These are phyloP conservation scores for Polyommatus iphigenia DNA, from an alignment of 2,888 invertebrate species.

Conservation along the genomic window DNA sequence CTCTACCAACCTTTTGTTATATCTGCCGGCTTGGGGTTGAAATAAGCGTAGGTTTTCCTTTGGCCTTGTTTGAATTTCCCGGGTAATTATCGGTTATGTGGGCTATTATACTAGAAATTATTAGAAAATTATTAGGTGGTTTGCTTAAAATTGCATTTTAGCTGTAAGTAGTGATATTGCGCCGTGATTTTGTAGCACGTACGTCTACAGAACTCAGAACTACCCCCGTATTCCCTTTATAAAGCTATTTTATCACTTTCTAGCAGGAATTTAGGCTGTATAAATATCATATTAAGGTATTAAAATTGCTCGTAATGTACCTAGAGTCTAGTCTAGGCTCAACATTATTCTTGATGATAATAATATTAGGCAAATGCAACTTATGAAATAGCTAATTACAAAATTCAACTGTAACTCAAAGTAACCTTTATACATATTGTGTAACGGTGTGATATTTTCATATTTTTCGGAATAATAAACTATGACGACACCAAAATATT, in stretches of 20 bases:
- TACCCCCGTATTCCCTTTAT: neutral
- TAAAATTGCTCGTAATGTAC: too few relatives aligned
- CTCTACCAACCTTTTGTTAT: neutral
- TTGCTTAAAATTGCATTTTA: neutral
- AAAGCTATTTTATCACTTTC: neutral
- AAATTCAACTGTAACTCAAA: constrained; percentile 7
- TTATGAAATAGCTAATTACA: constrained; percentile 12
- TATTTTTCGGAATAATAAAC: neutral
- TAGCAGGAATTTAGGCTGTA: neutral
- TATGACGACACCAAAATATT: constrained; percentile 17
- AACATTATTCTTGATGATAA: neutral
- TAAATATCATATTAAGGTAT: too few relatives aligned
- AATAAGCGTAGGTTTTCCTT: neutral
- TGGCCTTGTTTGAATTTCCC: neutral
- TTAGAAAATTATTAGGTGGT: neutral
- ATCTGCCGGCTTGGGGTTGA: neutral
- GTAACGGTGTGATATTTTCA: neutral
- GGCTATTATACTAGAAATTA: neutral
- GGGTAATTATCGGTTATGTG: neutral
- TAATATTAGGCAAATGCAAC: neutral
- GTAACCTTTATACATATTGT: constrained; percentile 12
- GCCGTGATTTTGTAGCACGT: neutral
- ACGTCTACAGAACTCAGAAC: neutral
- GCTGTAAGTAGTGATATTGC: neutral
- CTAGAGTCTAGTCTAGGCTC: too few relatives aligned